phyloP scores from a whole-genome alignment of 2,888 invertebrate genomes.

The Melikaiella ostensackeni region DNA sequence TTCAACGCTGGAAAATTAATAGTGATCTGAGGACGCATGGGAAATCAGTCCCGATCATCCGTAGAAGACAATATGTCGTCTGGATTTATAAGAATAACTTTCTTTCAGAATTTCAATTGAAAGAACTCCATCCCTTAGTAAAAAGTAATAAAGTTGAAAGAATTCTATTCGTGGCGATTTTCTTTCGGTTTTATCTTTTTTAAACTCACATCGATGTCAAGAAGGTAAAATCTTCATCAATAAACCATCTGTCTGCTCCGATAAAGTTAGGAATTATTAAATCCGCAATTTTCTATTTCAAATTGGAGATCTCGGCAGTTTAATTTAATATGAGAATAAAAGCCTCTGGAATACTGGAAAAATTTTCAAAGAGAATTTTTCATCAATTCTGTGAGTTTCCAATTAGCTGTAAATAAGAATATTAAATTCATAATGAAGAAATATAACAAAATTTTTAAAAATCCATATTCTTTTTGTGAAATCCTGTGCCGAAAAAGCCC shows the following conservation, averaged over 20 bases:
- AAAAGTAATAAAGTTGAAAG: conserved; percentile 7
- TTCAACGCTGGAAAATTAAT: conserved; percentile 35
- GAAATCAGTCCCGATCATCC: conserved; percentile 33
- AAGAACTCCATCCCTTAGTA: not conserved
- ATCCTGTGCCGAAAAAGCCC: no score
- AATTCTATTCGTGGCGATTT: not conserved
- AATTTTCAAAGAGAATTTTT: not conserved
- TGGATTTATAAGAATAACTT: conserved; percentile 36
- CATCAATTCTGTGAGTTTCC: no score
- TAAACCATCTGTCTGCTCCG: not conserved
- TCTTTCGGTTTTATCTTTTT: not conserved
- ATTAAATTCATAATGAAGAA: no score
- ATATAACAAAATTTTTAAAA: no score
- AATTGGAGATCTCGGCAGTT: not conserved
- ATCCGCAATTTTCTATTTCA: not conserved
- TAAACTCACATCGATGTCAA: not conserved
- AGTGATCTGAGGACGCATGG: conserved; percentile 35
- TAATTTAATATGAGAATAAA: not conserved
- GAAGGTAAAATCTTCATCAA: not conserved
- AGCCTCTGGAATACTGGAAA: not conserved
- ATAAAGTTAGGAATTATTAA: not conserved
- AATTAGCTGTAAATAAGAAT: no score
- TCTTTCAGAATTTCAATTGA: conserved; percentile 33
- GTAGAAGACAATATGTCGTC: conserved; percentile 34
- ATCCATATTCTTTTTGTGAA: no score